Base-by-base conservation (phyloP, 2,888 invertebrate genomes). In the Heliconius hortense region DNA sequence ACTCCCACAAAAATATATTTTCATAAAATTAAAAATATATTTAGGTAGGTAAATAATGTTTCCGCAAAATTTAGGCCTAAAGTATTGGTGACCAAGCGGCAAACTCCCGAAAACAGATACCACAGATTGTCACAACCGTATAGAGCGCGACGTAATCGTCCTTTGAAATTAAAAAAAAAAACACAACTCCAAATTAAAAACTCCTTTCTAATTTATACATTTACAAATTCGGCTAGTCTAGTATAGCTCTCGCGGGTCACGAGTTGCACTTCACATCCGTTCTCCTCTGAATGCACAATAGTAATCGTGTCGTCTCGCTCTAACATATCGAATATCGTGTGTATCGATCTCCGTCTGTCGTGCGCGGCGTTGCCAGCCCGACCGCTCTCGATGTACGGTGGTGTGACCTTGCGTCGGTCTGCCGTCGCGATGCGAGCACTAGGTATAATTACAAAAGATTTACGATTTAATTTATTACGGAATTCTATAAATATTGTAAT, bases 281-380 rank as follows among this genome's bases (percentile, higher is more conserved):
- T 93, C 91, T 88, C 88, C 88, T 89, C 88, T 85, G 89, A 92
- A 90, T 90, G 91, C 88, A 91, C 89, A 91, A 90, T 89, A 86
- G 84, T 84, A 89, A 86, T 87, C 64, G 72, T 80, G 84, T 84
- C 80, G 74, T 92, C 91, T 87, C 88, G 78, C 79, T 92, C 84
- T 80, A 76, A 72, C 81, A 2, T 73, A 28, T 18, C 11, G 0
- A 4, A n/a, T 56, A 66, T 26, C 11, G 26, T 56, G 26, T 85
- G 78, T 77, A 28, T 31, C 80, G 80, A n/a, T 84, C 86, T 86
- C 86, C 77, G 76, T 88, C 81, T 72, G 72, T 10, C 82, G 75
- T 81, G 80, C 81, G 90, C 90, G 89, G 84, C 88, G 91, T 92
- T 92, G 92, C 87, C 91, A 89, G 84, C 84, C 82, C 85, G 80